Conservation (phyloP, 2,797 vertebrate species). For the Oophaga sylvatica region DNA sequence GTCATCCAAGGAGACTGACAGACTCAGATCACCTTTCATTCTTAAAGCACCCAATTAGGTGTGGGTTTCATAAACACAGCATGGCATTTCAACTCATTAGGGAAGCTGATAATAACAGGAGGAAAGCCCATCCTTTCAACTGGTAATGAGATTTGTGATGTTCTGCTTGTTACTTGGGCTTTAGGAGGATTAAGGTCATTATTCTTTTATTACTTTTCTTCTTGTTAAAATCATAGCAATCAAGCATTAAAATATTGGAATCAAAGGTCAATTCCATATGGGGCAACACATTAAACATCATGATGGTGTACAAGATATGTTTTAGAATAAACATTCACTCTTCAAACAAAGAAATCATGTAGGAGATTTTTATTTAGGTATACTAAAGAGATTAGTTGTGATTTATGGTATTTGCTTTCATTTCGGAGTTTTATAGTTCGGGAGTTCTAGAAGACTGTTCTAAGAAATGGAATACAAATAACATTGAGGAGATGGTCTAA, state of each 20-base stretch:
- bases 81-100: conserved; percentile 70
- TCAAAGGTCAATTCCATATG: conserved; percentile 27
- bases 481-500: no score
- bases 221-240: conserved; percentile 18
- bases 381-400: background rate
- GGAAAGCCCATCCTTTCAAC: conserved; percentile 36
- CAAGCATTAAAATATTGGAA: conserved; percentile 9
- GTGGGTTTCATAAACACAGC: conserved; percentile 71
- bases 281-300: background rate
- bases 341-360: background rate
- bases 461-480: no score
- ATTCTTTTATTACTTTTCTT: conserved; percentile 21
- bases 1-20: conserved; percentile 67
- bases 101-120: conserved; percentile 66
- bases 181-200: conserved; percentile 43
- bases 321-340: background rate
- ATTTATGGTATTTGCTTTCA: background rate
- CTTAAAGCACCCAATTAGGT: conserved; percentile 68
- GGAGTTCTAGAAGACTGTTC: no score
- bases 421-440: no score
- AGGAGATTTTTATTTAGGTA: background rate
- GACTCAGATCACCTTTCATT: conserved; percentile 60
- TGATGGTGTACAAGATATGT: background rate
- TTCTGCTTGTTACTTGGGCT: conserved; percentile 46
- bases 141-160: conserved; percentile 55